Base-by-base conservation (phyloP, 2,797 vertebrate genomes). In the Pteronotus mesoamericanus region DNA sequence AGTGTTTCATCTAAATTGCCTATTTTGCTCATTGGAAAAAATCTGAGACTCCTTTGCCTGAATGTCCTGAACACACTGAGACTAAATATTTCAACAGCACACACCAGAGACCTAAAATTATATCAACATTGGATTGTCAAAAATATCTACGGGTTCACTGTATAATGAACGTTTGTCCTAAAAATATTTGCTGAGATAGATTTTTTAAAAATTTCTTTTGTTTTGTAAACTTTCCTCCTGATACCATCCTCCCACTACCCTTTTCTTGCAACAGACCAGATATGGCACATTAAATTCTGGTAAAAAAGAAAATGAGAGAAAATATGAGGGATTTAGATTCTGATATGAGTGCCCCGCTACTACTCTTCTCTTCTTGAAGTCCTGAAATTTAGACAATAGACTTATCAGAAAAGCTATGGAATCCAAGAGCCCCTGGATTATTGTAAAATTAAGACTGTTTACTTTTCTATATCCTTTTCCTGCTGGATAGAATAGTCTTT, bases 241-340 rank as follows among this genome's bases (percentile, higher is more conserved):
- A 2, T 15, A 12, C 11, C 16, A 4, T 69, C 5, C 34, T 71
- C 9, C 9, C 66, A 0, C 18, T 18, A 8, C 6, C 11, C 8
- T 15, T 53, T 34, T 79, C n/a, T 14, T 86, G 0, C 2, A 74
- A 2, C 19, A 53, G 34, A 68, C 4, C 5, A 91, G 5, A 14
- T 72, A 37, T 29, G 0, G 1, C 16, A 3, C 46, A 46, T 44
- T 59, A 19, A 71, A 57, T 80, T 96, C 15, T 44, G 6, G 10
- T 48, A 29, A 57, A 92, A 71, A 11, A 39, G 4, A 79, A 4
- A 66, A 68, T 44, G 22, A 71, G 53, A 79, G 10, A 39, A 15
- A 29, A 82, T 89, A 46, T 2, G 29, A 22, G 34, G 59, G 2
- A 61, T 16, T 68, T 42, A 51, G 18, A 61, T 77, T 71, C n/a